Evolutionary conservation across 2,113 vertebrate genomes (phyloP).

Genomic region (Hippocampus zosterae): DNA sequence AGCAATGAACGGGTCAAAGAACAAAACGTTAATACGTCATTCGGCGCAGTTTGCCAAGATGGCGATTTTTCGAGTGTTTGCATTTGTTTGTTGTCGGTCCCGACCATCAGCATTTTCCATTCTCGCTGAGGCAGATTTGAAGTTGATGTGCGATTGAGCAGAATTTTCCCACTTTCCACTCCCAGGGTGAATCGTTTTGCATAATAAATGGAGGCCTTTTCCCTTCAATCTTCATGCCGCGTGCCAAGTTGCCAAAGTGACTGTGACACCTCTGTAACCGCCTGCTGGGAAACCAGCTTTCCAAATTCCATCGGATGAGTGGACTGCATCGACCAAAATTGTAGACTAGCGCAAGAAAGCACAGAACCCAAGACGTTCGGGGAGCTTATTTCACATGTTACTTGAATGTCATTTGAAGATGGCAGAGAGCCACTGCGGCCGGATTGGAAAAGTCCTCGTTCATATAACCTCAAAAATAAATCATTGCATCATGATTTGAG

Average conservation of each 20-base stretch:
- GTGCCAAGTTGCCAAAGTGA: conserved; percentile 46
- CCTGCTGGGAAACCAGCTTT: conserved; percentile 39
- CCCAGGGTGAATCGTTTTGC: conserved; percentile 42
- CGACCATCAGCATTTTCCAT: conserved; percentile 42
- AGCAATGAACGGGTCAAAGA: conserved; percentile 20
- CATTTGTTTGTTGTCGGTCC: conserved; percentile 56
- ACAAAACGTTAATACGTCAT: conserved; percentile 9
- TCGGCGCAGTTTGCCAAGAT: background rate
- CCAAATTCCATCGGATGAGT: conserved; percentile 21
- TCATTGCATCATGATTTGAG: too few species aligned
- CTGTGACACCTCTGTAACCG: conserved; percentile 57
- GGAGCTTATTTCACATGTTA: background rate
- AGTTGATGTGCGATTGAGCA: conserved; percentile 57
- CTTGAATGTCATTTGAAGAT: too few species aligned
- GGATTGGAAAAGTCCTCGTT: too few species aligned
- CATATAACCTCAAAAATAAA: too few species aligned
- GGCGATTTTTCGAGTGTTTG: conserved; percentile 40
- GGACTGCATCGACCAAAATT: background rate
- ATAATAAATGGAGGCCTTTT: conserved; percentile 62
- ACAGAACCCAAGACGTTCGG: background rate
- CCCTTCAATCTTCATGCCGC: conserved; percentile 57
- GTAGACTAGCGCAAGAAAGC: background rate
- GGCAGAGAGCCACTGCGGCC: too few species aligned
- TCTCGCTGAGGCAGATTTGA: conserved; percentile 37
- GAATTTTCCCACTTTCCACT: conserved; percentile 66